A percentile compares a stretch with the other conserved stretches of the same genome.
phyloP scores from a whole-genome alignment of 1,140 invertebrate species.

The Bacillus rossius region DNA sequence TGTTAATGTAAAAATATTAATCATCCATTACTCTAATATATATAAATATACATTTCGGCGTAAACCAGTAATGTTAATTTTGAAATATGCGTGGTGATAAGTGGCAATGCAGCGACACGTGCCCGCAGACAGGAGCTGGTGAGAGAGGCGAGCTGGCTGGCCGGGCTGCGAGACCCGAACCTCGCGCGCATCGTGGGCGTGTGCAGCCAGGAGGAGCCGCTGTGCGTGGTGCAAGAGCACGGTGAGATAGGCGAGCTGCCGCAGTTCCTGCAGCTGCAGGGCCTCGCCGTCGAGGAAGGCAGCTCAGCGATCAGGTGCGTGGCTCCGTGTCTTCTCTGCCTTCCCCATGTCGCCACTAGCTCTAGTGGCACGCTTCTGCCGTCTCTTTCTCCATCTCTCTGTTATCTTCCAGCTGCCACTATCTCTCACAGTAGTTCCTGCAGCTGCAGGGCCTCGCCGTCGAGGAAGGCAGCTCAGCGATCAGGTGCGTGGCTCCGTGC shows the following conservation, averaged over 20 bases:
- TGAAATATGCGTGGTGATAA: too few relatives aligned
- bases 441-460: too few relatives aligned
- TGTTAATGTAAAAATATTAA: too few relatives aligned
- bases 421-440: too few relatives aligned
- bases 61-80: too few relatives aligned
- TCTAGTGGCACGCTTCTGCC: neutral
- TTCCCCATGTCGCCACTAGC: neutral
- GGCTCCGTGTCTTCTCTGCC: neutral
- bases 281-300: conserved; percentile 35
- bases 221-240: conserved; percentile 81
- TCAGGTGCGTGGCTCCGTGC: too few relatives aligned
- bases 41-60: too few relatives aligned
- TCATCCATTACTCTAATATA: too few relatives aligned
- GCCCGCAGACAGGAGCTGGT: conserved; percentile 71
- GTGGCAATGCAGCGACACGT: neutral
- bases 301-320: conserved; percentile 11
- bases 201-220: conserved; percentile 72
- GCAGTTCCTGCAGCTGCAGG: conserved; percentile 56
- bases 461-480: too few relatives aligned
- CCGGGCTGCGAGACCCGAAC: conserved; percentile 74
- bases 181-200: conserved; percentile 76
- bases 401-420: too few relatives aligned
- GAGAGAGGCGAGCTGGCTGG: conserved; percentile 76
- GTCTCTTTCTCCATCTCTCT: neutral
- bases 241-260: conserved; percentile 79